phyloP scores from a whole-genome alignment of 2,797 vertebrate species.

The Myotis vivesi region DNA sequence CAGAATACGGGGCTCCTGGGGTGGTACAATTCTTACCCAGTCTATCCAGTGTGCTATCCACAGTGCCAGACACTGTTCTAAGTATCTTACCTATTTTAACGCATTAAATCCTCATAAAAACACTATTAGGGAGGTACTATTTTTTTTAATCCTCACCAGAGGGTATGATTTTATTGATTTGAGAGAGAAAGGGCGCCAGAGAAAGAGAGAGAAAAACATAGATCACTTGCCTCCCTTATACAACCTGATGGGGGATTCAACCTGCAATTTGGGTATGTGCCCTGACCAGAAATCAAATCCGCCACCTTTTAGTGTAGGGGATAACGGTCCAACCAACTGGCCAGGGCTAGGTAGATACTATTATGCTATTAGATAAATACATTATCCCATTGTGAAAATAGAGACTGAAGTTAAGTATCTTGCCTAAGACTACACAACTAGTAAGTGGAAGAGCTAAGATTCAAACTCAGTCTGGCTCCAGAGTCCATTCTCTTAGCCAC shows the following conservation, averaged over 20 bases:
- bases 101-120: constrained; percentile 23
- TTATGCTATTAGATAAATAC: not conserved
- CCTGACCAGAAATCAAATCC: not conserved
- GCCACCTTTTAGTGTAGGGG: not conserved
- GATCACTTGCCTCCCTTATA: not conserved
- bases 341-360: not conserved
- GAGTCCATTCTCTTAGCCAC: not conserved
- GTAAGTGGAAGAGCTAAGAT: not conserved
- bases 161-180: not conserved
- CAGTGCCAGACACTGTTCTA: not conserved
- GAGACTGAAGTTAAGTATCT: constrained; percentile 13
- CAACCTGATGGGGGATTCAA: not conserved
- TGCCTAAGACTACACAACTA: not conserved
- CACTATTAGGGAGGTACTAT: not conserved
- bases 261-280: not conserved
- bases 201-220: not conserved
- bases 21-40: not conserved
- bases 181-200: not conserved
- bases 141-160: not conserved
- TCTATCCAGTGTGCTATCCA: not conserved
- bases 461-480: constrained; percentile 32
- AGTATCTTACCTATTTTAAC: constrained; percentile 27
- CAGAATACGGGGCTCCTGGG: not conserved
- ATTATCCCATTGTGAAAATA: constrained; percentile 37
- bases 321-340: not conserved